Evolutionary conservation across 2,113 vertebrate genomes (phyloP), one percentile per base, ranked within the genome.

Genomic region (Thunnus thynnus): DNA sequence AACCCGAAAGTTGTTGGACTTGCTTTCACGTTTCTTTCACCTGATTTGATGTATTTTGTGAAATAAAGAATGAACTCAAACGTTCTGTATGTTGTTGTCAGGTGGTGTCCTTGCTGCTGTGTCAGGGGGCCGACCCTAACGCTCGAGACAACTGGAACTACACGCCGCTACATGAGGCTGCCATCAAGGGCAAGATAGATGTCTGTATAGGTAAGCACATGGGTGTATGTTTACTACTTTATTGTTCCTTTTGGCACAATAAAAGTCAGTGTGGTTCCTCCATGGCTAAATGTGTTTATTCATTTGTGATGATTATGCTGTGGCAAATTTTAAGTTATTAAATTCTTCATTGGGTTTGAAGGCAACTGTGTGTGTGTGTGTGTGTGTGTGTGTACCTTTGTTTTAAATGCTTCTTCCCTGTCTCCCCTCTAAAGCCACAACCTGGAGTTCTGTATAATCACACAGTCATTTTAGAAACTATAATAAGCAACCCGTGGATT

Each of bases 131-230:
- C 36, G 98, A 99, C 87, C 96, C 98, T 27, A 99, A 99, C 66
- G 96, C 98, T 84, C 96, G 97, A 80, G 98, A 99, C 95, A 99
- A 99, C 94, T 99, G 98, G 98, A 99, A 98, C 94, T 99, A 99
- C 86, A 99, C 98, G 20, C 98, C 98, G 4, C 96, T 99, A 68
- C 98, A 99, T 30, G 98, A 99, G 93, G 96, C 98, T 22, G 96
- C 98, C 87, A 99, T 99, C 93, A 99, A 99, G 93, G 98, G 98
- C 90, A 99, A 99, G 94, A 98, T 97, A 78, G 98, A 99, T 87
- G 98, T 99, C 92, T 99, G 98, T 88, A 99, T 99, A 66, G 97
- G 98, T 99, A 84, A 86, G 90, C 9, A 22, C 17, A 3, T 4
- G 2, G 16, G 4, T 6, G 7, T 10, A 41, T 41, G 36, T 41